phyloP scores from a whole-genome alignment of 2,797 vertebrate genomes.

The Cygnus olor region DNA sequence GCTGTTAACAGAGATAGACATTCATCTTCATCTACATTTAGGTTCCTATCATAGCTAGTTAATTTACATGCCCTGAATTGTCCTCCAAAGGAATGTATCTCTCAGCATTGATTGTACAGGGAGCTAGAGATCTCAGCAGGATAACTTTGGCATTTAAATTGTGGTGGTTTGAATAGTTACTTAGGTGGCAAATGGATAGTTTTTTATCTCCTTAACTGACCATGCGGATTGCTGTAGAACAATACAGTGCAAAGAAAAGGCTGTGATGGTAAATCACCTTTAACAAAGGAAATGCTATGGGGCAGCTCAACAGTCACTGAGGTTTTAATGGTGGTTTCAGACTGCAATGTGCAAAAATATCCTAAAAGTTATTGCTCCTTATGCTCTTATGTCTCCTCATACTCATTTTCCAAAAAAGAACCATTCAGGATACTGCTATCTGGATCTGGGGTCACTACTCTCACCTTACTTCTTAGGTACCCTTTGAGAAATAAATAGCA shows the following conservation, averaged over 20 bases:
- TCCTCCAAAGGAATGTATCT: not conserved
- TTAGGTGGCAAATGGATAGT: not conserved
- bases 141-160: not conserved
- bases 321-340: not conserved
- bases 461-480: not conserved
- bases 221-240: not conserved
- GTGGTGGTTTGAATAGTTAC: not conserved
- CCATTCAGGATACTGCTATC: not conserved
- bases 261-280: not conserved
- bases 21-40: not conserved
- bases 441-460: not conserved
- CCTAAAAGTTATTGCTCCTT: not conserved
- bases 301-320: not conserved
- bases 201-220: not conserved
- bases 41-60: not conserved
- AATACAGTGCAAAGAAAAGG: not conserved
- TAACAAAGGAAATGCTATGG: not conserved
- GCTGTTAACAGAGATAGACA: not conserved
- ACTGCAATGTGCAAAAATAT: not conserved
- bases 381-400: not conserved
- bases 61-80: not conserved
- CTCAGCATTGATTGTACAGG: not conserved
- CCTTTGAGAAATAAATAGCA: not conserved
- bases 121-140: not conserved
- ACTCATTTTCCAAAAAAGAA: not conserved